Percentiles rank a stretch among this genome's conserved stretches.
Evolutionary conservation across 2,113 vertebrate genomes (phyloP).

Genomic region (Sus scrofa): T2T-Sscrofa CM000823.6:53680001-53680500

Average conservation of each 20-base stretch:
- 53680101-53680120: background rate
- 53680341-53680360: constrained; percentile 68
- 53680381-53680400: constrained; percentile 67
- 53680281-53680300: constrained; percentile 23
- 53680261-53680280: constrained; percentile 61
- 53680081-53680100: too few relatives aligned
- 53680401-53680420: constrained; percentile 55
- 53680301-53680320: constrained; percentile 44
- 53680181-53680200: constrained; percentile 20
- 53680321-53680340: constrained; percentile 61
- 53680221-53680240: constrained; percentile 42
- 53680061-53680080: too few relatives aligned
- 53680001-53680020: too few relatives aligned
- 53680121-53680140: background rate
- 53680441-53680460: constrained; percentile 50
- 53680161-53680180: background rate
- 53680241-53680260: constrained; percentile 74
- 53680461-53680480: constrained; percentile 50
- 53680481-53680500: background rate
- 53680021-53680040: too few relatives aligned
- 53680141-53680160: background rate
- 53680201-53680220: constrained; percentile 56
- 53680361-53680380: constrained; percentile 45
- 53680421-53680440: constrained; percentile 9
- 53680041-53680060: too few relatives aligned